Evolutionary conservation across 2,888 invertebrate genomes (phyloP).

Genomic region (Drosophila affinis): DNA sequence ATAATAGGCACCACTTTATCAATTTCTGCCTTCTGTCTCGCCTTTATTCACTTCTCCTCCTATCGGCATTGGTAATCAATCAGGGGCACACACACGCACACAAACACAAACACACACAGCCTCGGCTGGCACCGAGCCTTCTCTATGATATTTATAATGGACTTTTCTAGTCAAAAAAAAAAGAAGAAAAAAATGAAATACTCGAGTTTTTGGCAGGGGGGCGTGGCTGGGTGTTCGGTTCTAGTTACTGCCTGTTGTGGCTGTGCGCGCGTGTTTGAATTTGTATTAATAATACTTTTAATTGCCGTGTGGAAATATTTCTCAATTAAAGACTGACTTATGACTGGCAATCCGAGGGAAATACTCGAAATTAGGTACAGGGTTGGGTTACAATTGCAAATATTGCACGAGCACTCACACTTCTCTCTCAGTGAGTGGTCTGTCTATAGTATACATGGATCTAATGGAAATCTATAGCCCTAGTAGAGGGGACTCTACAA

Average conservation of each 20-base stretch:
- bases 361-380: neutral
- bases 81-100: neutral
- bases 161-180: neutral
- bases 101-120: neutral
- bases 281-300: conserved; percentile 22
- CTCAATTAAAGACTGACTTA: conserved; percentile 28
- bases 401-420: neutral
- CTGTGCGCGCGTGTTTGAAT: conserved; percentile 19
- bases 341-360: conserved; percentile 19
- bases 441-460: neutral
- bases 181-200: neutral
- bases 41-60: conserved; percentile 2
- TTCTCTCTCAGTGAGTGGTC: neutral
- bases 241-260: neutral
- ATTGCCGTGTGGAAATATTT: conserved; percentile 42
- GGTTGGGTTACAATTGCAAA: neutral
- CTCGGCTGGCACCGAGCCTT: conserved; percentile 1
- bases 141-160: neutral
- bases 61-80: conserved; percentile 29
- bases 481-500: too few relatives aligned
- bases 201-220: conserved; percentile 6
- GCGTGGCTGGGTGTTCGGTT: conserved; percentile 12
- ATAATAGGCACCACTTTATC: conserved; percentile 48
- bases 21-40: conserved; percentile 22
- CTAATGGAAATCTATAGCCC: neutral